These are phyloP conservation scores for Cisticola juncidis DNA, from an alignment of 2,113 vertebrate genomes.

Conservation along the genomic window DNA sequence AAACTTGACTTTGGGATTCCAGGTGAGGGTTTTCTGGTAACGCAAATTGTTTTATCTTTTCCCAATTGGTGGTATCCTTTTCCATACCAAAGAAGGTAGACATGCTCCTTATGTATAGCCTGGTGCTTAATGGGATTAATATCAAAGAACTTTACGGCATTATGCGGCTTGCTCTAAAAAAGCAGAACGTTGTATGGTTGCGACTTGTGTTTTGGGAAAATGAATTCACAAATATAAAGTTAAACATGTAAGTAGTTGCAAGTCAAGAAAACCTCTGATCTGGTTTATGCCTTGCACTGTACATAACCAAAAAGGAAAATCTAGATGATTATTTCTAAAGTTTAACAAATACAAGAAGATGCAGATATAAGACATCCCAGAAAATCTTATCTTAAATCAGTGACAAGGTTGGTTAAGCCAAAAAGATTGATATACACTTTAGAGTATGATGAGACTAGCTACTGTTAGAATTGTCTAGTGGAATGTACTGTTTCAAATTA, in stretches of 20 bases:
- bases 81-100: background rate
- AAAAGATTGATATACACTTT: background rate
- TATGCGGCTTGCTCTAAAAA: background rate
- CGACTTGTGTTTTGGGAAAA: background rate
- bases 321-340: background rate
- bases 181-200: background rate
- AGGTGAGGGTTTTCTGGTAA: background rate
- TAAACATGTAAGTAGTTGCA: background rate
- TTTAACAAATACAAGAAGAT: background rate
- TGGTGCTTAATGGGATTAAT: background rate
- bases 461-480: background rate
- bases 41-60: background rate
- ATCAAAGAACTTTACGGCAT: fast-evolving
- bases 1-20: background rate
- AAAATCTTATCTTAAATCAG: background rate
- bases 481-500: background rate
- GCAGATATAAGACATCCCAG: background rate
- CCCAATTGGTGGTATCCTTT: background rate
- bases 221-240: background rate
- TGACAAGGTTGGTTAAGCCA: background rate
- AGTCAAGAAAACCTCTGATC: background rate
- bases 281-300: background rate
- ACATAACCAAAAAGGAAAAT: background rate
- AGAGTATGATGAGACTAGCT: background rate
- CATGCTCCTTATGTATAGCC: fast-evolving